Conservation (phyloP, 1,140 invertebrate species). For the Drosophila watanabei region DNA sequence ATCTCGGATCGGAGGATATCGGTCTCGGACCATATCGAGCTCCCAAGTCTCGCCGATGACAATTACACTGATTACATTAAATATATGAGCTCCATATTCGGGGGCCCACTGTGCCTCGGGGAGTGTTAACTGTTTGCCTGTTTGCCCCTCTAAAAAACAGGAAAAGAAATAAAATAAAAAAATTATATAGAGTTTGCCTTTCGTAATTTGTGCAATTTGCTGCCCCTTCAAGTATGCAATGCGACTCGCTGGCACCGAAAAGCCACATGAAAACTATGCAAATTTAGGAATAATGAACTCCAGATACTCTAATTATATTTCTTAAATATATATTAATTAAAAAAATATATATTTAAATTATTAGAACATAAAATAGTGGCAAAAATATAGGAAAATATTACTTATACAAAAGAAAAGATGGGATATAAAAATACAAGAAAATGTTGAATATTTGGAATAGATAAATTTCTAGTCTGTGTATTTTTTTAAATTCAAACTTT, state of each 20-base stretch:
- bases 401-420: no score
- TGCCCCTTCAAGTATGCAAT: conserved; percentile 60
- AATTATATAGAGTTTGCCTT: background rate
- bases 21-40: conserved; percentile 30
- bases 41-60: conserved; percentile 54
- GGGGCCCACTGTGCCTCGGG: conserved; percentile 39
- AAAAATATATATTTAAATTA: background rate
- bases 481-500: no score
- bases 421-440: no score
- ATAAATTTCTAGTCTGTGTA: no score
- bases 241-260: conserved; percentile 11
- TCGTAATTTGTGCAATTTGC: conserved; percentile 72
- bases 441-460: no score
- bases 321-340: background rate
- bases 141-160: background rate
- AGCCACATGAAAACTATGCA: conserved; percentile 60
- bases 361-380: background rate
- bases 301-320: background rate
- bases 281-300: conserved; percentile 36
- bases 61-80: conserved; percentile 83
- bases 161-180: conserved; percentile 8
- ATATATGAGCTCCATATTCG: conserved; percentile 80
- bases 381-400: no score
- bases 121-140: conserved; percentile 69
- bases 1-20: conserved; percentile 21